Evolutionary conservation across 1,140 invertebrate species (phyloP).

Genomic region (Drosophila bipectinata): DNA sequence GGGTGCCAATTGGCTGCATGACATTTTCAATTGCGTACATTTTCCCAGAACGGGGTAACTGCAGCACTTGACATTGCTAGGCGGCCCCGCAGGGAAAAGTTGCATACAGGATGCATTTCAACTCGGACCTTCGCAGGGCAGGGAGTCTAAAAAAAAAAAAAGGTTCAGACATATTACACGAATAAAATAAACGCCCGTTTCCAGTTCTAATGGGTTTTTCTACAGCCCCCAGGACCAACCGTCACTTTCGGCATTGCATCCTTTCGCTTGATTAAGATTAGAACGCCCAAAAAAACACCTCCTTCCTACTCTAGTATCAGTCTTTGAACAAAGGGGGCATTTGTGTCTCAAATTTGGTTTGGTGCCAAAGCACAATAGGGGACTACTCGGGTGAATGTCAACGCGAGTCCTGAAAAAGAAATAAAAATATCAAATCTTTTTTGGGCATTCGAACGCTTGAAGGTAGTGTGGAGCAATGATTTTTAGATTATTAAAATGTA

Average conservation of each 20-base stretch:
- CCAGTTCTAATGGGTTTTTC: slow-evolving; percentile 3
- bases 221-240: not conserved
- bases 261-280: slow-evolving; percentile 39
- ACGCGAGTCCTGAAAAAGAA: slow-evolving; percentile 1
- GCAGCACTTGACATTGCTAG: slow-evolving; percentile 58
- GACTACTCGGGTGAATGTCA: slow-evolving; percentile 53
- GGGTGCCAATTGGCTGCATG: slow-evolving; percentile 64
- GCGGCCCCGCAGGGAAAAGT: slow-evolving; percentile 30
- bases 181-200: not conserved
- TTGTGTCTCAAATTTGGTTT: slow-evolving; percentile 46
- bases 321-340: slow-evolving; percentile 44
- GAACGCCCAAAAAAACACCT: slow-evolving; percentile 11
- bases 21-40: slow-evolving; percentile 43
- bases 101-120: slow-evolving; percentile 18
- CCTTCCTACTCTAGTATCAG: slow-evolving; percentile 16
- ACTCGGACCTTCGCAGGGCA: not conserved
- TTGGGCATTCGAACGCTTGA: slow-evolving; percentile 28
- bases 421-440: slow-evolving; percentile 39
- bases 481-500: slow-evolving; percentile 79
- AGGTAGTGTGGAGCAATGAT: slow-evolving; percentile 61
- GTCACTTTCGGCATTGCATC: slow-evolving; percentile 3
- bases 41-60: slow-evolving; percentile 43
- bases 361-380: slow-evolving; percentile 23
- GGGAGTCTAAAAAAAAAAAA: not conserved
- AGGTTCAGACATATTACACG: not conserved